A percentile compares a stretch with the other conserved stretches of the same genome.
Evolutionary conservation across 2,888 invertebrate species (phyloP).

Genomic region (Gibbula magus): DNA sequence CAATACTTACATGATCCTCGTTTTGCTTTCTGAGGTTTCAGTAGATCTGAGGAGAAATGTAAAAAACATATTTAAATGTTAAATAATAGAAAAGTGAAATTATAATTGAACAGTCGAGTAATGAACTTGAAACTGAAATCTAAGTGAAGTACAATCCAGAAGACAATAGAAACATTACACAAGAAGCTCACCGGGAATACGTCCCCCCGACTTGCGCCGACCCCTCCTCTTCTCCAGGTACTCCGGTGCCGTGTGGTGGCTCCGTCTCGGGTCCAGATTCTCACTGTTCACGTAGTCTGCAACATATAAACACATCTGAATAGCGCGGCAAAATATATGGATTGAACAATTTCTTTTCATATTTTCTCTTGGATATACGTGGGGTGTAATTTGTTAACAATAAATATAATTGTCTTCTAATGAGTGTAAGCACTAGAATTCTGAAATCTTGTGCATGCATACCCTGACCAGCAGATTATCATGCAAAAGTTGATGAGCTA

Average conservation of each 20-base stretch:
- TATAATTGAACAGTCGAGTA: background rate
- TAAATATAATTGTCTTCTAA: too few relatives aligned
- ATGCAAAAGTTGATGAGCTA: too few relatives aligned
- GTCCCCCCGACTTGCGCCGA: conserved; percentile 63
- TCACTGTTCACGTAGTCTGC: conserved; percentile 66
- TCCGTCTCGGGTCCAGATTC: conserved; percentile 44
- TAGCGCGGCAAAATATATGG: too few relatives aligned
- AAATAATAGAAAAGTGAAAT: background rate
- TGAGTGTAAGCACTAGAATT: too few relatives aligned
- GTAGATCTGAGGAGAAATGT: conserved; percentile 42
- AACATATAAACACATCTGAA: background rate
- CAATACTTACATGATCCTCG: conserved; percentile 26
- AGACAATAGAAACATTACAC: background rate
- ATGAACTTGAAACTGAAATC: background rate
- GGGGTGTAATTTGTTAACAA: too few relatives aligned
- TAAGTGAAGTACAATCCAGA: background rate
- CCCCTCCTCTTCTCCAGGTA: conserved; percentile 86
- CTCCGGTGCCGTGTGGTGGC: conserved; percentile 88
- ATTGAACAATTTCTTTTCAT: too few relatives aligned
- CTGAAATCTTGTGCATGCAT: too few relatives aligned
- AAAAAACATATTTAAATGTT: background rate
- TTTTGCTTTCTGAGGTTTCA: conserved; percentile 42
- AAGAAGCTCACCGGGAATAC: conserved; percentile 50
- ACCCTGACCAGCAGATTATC: too few relatives aligned
- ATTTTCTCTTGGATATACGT: too few relatives aligned